phyloP scores from a whole-genome alignment of 2,797 vertebrate species.

The Helostoma temminkii region DNA sequence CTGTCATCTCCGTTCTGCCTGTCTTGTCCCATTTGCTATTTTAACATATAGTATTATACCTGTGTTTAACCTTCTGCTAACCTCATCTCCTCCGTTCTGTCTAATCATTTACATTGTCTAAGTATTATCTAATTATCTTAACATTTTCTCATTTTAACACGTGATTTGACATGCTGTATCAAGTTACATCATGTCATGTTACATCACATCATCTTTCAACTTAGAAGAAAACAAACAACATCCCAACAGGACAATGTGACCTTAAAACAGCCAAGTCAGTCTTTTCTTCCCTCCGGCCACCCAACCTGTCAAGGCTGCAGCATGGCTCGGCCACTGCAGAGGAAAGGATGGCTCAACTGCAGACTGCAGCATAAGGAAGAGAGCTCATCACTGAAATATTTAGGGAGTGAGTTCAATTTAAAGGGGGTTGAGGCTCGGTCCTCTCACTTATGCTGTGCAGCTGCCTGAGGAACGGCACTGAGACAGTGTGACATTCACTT shows the following conservation, averaged over 20 bases:
- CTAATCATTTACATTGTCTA: conserved; percentile 5
- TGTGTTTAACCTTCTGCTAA: conserved; percentile 25
- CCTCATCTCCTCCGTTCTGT: conserved; percentile 21
- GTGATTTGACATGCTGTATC: conserved; percentile 16
- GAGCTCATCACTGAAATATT: conserved; percentile 85
- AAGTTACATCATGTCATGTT: conserved; percentile 25
- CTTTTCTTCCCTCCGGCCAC: conserved; percentile 65
- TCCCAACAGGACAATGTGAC: conserved; percentile 68
- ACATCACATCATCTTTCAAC: conserved; percentile 29
- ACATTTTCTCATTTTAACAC: too few species aligned
- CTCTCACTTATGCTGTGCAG: conserved; percentile 70
- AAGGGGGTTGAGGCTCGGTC: conserved; percentile 61
- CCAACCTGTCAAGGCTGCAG: conserved; percentile 79
- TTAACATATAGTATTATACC: conserved; percentile 24
- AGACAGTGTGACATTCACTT: conserved; percentile 16
- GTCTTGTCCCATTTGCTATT: conserved; percentile 51
- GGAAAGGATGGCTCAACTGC: conserved; percentile 73
- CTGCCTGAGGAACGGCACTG: conserved; percentile 48
- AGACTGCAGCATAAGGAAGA: conserved; percentile 76
- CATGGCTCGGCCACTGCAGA: conserved; percentile 72
- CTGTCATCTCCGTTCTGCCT: conserved; percentile 37
- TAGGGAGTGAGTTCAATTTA: conserved; percentile 79
- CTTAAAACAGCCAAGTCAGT: conserved; percentile 74
- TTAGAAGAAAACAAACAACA: conserved; percentile 63
- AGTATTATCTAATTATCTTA: background rate